A percentile compares a stretch with the other conserved stretches of the same genome.
phyloP scores from a whole-genome alignment of 2,797 vertebrate species.

The Eupleurogrammus muticus region DNA sequence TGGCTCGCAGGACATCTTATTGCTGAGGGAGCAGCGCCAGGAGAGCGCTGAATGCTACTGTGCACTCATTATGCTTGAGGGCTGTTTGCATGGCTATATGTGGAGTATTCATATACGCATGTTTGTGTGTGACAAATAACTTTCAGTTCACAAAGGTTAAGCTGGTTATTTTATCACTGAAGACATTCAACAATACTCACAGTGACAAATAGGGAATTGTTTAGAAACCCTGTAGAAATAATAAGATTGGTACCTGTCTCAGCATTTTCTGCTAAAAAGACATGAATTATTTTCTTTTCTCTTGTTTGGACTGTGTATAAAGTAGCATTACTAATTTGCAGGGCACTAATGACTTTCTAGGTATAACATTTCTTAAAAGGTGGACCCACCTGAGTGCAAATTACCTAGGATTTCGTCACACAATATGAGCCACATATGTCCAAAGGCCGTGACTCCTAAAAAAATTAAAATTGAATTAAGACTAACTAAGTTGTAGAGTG shows the following conservation, averaged over 20 bases:
- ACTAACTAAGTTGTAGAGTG: no score
- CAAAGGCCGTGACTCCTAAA: no score
- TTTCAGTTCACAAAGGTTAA: slow-evolving; percentile 1
- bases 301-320: neutral
- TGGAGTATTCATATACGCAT: slow-evolving; percentile 39
- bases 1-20: slow-evolving; percentile 40
- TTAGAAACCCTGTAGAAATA: neutral
- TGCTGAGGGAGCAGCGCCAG: slow-evolving; percentile 41
- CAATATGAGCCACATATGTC: neutral
- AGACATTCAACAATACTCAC: slow-evolving; percentile 9
- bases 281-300: neutral
- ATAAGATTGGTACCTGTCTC: neutral
- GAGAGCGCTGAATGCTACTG: slow-evolving; percentile 35
- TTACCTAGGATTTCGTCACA: neutral
- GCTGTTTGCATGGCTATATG: slow-evolving; percentile 13
- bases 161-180: neutral
- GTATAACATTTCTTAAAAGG: neutral
- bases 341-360: neutral
- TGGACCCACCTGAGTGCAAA: neutral
- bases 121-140: slow-evolving; percentile 30
- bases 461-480: no score
- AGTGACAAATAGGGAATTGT: neutral
- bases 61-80: slow-evolving; percentile 24
- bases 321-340: neutral
- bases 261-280: slow-evolving; percentile 1